Conservation (phyloP, 2,113 vertebrate genomes). For the Alectura lathami region DNA sequence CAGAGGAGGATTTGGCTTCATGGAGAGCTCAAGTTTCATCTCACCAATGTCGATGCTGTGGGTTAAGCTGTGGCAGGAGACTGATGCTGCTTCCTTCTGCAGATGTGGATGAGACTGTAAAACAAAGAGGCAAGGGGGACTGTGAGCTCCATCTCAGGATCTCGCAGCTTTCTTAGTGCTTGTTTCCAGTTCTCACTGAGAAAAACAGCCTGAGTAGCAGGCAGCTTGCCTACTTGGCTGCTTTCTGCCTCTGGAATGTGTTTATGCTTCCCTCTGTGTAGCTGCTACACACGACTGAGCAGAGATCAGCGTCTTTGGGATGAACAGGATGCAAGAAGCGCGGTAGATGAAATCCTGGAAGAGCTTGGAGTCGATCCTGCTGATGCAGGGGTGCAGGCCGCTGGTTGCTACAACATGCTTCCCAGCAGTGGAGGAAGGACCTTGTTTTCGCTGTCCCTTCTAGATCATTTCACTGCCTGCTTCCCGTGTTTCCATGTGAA, state of each 20-base stretch:
- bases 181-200: neutral
- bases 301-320: neutral
- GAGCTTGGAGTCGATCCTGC: slow-evolving; percentile 26
- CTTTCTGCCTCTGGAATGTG: neutral
- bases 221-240: neutral
- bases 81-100: neutral
- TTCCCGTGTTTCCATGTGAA: neutral
- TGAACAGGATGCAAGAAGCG: neutral
- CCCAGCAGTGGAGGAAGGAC: neutral
- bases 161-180: neutral
- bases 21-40: neutral
- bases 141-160: neutral
- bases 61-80: neutral
- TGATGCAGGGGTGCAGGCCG: neutral
- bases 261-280: neutral
- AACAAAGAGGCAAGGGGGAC: neutral
- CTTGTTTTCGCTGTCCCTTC: neutral
- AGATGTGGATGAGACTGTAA: neutral
- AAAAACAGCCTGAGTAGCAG: neutral
- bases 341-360: neutral
- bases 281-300: neutral
- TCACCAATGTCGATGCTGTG: neutral
- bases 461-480: neutral
- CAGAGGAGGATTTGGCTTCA: accelerated
- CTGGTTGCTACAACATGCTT: neutral